phyloP scores from a whole-genome alignment of 2,888 invertebrate species.

The Tenthredo notha region DNA sequence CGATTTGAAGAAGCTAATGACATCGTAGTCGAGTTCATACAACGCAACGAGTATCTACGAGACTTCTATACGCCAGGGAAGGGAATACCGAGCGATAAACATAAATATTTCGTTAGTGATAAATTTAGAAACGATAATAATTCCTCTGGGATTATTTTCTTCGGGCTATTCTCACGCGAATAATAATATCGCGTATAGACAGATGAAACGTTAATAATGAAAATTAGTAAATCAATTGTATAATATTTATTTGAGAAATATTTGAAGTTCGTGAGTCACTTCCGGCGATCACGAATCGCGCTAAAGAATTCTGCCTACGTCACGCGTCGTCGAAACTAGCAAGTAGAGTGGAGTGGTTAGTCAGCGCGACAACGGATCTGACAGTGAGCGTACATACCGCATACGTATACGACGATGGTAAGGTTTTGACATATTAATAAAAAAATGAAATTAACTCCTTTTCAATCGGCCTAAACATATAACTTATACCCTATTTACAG shows the following conservation, averaged over 20 bases:
- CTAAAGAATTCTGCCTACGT: constrained; percentile 39
- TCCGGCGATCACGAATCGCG: constrained; percentile 42
- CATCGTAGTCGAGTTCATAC: not conserved
- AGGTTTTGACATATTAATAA: constrained; percentile 34
- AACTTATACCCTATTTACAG: constrained; percentile 80
- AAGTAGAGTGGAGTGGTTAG: constrained; percentile 51
- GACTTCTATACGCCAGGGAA: not conserved
- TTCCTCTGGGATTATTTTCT: not conserved
- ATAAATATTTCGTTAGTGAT: not conserved
- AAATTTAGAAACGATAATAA: constrained; percentile 15
- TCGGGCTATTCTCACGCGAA: not conserved
- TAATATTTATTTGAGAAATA: not conserved
- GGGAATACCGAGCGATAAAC: not conserved
- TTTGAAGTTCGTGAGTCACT: constrained; percentile 37
- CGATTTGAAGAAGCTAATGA: not conserved
- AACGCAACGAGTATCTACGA: not conserved
- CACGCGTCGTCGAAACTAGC: constrained; percentile 35
- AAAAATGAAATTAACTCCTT: not conserved
- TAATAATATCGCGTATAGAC: not conserved
- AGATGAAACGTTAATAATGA: not conserved
- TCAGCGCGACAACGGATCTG: constrained; percentile 45
- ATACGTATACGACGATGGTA: constrained; percentile 51
- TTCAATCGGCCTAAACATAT: not conserved
- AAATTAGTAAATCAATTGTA: not conserved
- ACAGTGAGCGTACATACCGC: constrained; percentile 42